Evolutionary conservation across 1,140 invertebrate species (phyloP).

Genomic region (Drosophila fuyamai): DNA sequence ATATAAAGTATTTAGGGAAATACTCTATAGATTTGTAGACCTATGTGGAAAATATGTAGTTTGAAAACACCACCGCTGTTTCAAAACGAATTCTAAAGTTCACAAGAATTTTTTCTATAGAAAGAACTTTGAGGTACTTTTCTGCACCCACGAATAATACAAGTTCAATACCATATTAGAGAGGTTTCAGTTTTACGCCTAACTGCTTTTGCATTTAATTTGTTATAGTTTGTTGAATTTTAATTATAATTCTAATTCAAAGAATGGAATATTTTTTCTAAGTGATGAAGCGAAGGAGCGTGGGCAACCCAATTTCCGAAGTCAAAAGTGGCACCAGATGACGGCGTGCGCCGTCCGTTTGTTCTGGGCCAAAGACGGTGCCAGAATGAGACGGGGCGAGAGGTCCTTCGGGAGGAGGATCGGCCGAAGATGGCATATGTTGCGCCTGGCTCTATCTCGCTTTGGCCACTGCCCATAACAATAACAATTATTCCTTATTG

Average conservation of each 20-base stretch:
- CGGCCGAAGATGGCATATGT: slow-evolving; percentile 73
- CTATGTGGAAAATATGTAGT: no score
- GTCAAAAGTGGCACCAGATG: slow-evolving; percentile 84
- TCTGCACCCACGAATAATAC: no score
- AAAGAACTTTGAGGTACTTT: no score
- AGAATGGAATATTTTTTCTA: slow-evolving; percentile 6
- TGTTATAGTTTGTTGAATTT: no score
- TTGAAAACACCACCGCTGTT: no score
- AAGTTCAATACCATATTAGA: no score
- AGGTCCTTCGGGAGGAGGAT: slow-evolving; percentile 29
- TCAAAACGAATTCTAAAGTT: no score
- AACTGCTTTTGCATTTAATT: no score
- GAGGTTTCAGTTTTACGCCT: no score
- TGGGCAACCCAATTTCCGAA: slow-evolving; percentile 77
- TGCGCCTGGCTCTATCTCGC: slow-evolving; percentile 47
- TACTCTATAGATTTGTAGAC: no score
- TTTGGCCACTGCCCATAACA: slow-evolving; percentile 40
- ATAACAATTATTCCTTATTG: slow-evolving; percentile 79
- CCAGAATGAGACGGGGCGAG: slow-evolving; percentile 20
- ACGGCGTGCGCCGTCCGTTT: slow-evolving; percentile 81
- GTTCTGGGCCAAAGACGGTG: slow-evolving; percentile 46
- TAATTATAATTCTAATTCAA: neutral
- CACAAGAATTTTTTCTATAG: no score
- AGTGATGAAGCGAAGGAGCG: slow-evolving; percentile 44
- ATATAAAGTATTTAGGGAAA: no score